Percentiles rank a stretch among this genome's conserved stretches.
Conservation (phyloP, 1,140 invertebrate species). For the Rhizoglyphus robini region DNA sequence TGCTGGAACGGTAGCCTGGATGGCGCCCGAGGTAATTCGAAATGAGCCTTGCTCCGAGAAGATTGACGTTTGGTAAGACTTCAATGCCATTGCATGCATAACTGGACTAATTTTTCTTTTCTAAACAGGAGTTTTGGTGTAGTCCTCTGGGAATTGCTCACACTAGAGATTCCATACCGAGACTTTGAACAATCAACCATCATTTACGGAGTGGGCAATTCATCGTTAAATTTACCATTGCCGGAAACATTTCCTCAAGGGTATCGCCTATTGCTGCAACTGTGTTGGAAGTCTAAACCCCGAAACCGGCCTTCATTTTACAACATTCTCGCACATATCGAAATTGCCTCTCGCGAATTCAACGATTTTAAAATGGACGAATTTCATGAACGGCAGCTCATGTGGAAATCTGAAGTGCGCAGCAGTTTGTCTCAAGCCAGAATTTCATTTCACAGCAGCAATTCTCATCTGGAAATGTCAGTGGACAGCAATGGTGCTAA, state of each 20-base stretch:
- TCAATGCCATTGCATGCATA: too few relatives aligned
- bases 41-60: conserved; percentile 53
- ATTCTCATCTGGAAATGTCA: too few relatives aligned
- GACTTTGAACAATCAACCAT: conserved; percentile 92
- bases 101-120: conserved; percentile 13
- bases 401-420: conserved; percentile 75
- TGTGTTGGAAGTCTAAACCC: conserved; percentile 67
- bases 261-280: conserved; percentile 61
- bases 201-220: conserved; percentile 92
- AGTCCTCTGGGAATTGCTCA: conserved; percentile 90
- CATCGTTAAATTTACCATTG: conserved; percentile 74
- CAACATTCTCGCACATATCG: conserved; percentile 73
- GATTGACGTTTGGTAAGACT: conserved; percentile 39
- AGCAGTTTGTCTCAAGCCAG: conserved; percentile 62
- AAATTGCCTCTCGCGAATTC: conserved; percentile 41
- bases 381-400: conserved; percentile 40
- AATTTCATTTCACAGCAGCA: conserved; percentile 35
- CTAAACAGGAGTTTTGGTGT: conserved; percentile 63
- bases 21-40: conserved; percentile 96
- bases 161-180: conserved; percentile 88
- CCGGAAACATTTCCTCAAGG: conserved; percentile 63
- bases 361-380: conserved; percentile 15
- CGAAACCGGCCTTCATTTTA: conserved; percentile 86
- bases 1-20: conserved; percentile 76
- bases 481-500: too few relatives aligned